Evolutionary conservation across 1,140 invertebrate genomes (phyloP).

Genomic region (Cyrtorhinus lividipennis): DNA sequence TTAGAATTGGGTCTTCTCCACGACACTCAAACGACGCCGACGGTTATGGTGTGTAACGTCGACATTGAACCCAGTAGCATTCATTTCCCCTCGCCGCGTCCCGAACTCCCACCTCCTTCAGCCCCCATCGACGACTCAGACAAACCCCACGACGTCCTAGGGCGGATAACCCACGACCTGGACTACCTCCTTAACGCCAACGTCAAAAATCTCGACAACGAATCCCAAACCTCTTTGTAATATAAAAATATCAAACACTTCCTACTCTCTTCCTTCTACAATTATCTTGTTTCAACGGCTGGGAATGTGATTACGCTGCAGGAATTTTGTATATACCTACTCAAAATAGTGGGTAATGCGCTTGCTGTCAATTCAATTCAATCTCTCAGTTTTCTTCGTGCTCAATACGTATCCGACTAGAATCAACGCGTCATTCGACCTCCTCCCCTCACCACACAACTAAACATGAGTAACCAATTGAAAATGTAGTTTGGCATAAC

Average conservation of each 20-base stretch:
- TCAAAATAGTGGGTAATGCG: no score
- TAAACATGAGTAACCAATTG: no score
- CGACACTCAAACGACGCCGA: conserved; percentile 17
- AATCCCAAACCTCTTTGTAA: conserved; percentile 12
- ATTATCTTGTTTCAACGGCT: no score
- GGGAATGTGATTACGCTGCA: no score
- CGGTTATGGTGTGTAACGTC: conserved; percentile 28
- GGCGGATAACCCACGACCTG: conserved; percentile 56
- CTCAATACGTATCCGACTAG: no score
- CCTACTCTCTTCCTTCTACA: background rate
- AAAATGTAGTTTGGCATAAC: no score
- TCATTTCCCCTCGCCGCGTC: conserved; percentile 8
- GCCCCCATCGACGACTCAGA: conserved; percentile 22
- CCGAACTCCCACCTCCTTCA: conserved; percentile 17
- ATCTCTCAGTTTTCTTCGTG: no score
- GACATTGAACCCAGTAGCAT: conserved; percentile 26
- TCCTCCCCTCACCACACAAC: no score
- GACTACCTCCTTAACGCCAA: conserved; percentile 49
- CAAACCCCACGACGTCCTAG: conserved; percentile 41
- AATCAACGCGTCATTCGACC: no score
- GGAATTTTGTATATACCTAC: no score
- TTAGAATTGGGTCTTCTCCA: conserved; percentile 26
- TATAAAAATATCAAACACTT: no score
- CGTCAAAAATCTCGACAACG: background rate
- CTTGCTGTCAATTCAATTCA: no score